Evolutionary conservation across 2,888 invertebrate species (phyloP).

Genomic region (Pseudococcus longispinus): DNA sequence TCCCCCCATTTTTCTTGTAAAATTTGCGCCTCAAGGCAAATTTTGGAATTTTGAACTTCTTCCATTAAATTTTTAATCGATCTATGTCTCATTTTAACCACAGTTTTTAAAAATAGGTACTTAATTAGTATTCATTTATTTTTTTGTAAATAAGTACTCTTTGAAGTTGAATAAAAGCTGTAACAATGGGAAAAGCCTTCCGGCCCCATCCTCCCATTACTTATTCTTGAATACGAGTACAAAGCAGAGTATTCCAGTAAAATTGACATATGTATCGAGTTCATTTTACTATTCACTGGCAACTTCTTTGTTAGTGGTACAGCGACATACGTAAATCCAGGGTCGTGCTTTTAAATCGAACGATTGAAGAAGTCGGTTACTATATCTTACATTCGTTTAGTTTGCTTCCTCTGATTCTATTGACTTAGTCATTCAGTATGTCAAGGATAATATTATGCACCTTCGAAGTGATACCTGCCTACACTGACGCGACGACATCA

Average conservation of each 20-base stretch:
- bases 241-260: no score
- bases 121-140: no score
- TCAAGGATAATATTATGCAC: slow-evolving; percentile 1
- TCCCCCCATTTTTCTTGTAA: no score
- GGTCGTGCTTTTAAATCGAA: neutral
- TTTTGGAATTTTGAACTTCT: no score
- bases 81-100: no score
- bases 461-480: neutral
- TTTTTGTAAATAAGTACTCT: no score
- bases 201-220: no score
- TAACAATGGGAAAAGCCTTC: neutral
- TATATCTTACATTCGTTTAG: neutral
- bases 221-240: no score
- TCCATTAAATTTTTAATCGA: no score
- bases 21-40: no score
- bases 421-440: neutral
- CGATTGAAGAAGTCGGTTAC: neutral
- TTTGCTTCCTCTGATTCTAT: neutral
- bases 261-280: neutral
- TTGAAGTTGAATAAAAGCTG: neutral
- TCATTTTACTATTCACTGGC: neutral
- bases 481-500: neutral
- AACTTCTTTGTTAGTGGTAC: neutral
- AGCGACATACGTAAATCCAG: neutral
- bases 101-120: no score